Evolutionary conservation across 1,140 invertebrate genomes (phyloP).

Genomic region (Ridgeia piscesae): DNA sequence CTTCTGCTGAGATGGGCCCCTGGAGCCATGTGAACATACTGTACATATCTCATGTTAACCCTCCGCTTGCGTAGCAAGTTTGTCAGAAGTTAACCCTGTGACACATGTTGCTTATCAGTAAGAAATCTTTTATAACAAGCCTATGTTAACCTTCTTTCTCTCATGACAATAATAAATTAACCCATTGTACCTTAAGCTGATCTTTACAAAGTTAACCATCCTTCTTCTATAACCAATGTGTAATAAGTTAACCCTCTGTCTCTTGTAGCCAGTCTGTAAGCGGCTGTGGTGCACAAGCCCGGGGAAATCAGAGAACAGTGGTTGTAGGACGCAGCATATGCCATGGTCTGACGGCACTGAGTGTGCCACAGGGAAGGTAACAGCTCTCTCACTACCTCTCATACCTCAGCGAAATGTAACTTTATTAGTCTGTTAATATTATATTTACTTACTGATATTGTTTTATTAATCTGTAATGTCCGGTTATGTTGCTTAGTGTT

Average conservation of each 20-base stretch:
- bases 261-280: conserved; percentile 70
- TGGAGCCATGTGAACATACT: background rate
- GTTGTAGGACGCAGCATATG: conserved; percentile 80
- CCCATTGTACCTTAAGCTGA: background rate
- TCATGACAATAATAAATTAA: background rate
- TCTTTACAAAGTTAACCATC: background rate
- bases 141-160: too few relatives aligned
- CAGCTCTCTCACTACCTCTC: background rate
- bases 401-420: background rate
- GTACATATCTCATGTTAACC: background rate
- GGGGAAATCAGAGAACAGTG: background rate
- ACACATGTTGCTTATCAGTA: too few relatives aligned
- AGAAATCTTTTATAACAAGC: too few relatives aligned
- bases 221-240: background rate
- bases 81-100: background rate
- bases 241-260: conserved; percentile 29
- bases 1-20: background rate
- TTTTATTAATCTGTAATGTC: background rate
- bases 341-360: conserved; percentile 91
- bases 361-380: conserved; percentile 60
- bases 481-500: background rate
- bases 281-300: conserved; percentile 78
- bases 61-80: background rate
- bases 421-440: background rate
- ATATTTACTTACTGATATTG: background rate